These are phyloP conservation scores for Metridium senile DNA, from an alignment of 92 coral and sea anemone species.

Conservation along the genomic window DNA sequence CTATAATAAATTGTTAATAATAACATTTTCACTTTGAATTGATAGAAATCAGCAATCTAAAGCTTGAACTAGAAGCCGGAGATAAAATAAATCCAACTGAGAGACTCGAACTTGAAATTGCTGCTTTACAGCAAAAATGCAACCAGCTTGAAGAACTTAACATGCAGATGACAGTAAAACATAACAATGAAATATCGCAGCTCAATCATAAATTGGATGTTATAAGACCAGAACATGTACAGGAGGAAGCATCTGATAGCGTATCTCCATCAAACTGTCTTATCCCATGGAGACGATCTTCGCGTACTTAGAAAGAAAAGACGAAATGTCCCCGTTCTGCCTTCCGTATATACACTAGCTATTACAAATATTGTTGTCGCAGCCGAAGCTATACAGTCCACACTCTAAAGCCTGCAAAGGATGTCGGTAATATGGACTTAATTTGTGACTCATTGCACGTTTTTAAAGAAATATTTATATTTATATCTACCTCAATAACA, in stretches of 20 bases:
- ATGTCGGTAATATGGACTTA: too few species aligned
- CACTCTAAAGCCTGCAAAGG: too few species aligned
- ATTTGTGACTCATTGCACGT: too few species aligned
- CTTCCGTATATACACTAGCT: too few species aligned
- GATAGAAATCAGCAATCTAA: conserved; percentile 28
- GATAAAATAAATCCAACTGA: conserved; percentile 26
- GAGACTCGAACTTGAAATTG: conserved; percentile 15
- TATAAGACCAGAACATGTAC: conserved; percentile 10
- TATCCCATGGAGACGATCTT: not conserved
- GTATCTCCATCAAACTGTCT: too few species aligned
- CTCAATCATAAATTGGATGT: conserved; percentile 16
- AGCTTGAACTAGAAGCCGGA: conserved; percentile 23
- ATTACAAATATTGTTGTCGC: too few species aligned
- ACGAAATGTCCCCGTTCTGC: too few species aligned
- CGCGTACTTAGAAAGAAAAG: not conserved
- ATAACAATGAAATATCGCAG: conserved; percentile 8
- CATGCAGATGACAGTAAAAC: conserved; percentile 14
- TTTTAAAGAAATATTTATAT: too few species aligned
- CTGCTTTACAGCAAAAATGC: conserved; percentile 24
- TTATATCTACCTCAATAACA: too few species aligned
- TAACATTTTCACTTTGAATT: too few species aligned
- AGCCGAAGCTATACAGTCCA: too few species aligned
- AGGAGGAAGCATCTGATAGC: conserved; percentile 8
- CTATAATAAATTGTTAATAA: too few species aligned
- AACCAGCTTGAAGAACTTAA: conserved; percentile 17